Conservation (phyloP, 1,140 invertebrate genomes). For the Phymorhynchus buccinoides region DNA sequence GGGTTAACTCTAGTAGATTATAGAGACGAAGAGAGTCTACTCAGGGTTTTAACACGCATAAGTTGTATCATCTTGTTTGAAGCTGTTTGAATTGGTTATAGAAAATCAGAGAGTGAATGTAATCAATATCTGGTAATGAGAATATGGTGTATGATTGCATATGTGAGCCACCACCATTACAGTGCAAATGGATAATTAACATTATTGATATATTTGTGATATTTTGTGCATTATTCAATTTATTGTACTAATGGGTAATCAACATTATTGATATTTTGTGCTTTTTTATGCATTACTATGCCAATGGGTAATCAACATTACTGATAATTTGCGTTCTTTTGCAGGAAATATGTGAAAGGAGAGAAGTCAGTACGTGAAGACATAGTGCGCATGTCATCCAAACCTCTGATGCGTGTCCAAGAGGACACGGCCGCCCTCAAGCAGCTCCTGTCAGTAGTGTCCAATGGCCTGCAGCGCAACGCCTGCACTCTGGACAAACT, state of each 20-base stretch:
- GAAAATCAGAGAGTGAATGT: too few species aligned
- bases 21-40: background rate
- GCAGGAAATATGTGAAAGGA: slow-evolving; percentile 86
- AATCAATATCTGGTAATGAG: too few species aligned
- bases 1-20: background rate
- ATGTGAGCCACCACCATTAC: too few species aligned
- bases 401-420: slow-evolving; percentile 79
- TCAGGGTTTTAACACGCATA: background rate
- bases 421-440: slow-evolving; percentile 80
- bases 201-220: too few species aligned
- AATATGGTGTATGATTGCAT: too few species aligned
- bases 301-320: background rate
- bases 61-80: background rate
- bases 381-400: slow-evolving; percentile 82
- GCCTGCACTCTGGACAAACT: slow-evolving; percentile 81
- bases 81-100: background rate
- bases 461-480: slow-evolving; percentile 75
- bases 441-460: slow-evolving; percentile 79
- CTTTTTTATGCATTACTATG: background rate
- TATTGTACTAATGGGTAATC: background rate
- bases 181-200: too few species aligned
- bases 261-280: background rate
- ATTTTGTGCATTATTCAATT: background rate
- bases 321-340: slow-evolving; percentile 71
- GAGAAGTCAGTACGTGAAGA: slow-evolving; percentile 88